Evolutionary conservation across 1,140 invertebrate species (phyloP).

Genomic region (Pseudoatta argentina): DNA sequence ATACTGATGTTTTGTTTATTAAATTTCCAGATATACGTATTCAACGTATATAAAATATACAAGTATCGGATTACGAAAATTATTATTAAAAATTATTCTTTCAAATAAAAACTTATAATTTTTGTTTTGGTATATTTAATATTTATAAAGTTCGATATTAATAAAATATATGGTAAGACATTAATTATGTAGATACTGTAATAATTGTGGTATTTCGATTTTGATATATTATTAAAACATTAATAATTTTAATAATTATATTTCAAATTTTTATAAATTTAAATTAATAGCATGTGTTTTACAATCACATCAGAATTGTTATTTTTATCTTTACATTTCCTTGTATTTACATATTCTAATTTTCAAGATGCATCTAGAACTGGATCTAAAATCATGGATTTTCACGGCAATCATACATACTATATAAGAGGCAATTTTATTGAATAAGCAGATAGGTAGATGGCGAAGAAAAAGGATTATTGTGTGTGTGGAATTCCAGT

Average conservation of each 20-base stretch:
- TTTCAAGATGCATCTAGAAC: constrained; percentile 44
- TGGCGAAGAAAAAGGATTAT: constrained; percentile 77
- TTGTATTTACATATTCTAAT: constrained; percentile 30
- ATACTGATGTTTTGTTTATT: background rate
- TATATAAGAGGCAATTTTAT: constrained; percentile 66
- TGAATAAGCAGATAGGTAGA: constrained; percentile 50
- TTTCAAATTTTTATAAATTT: background rate
- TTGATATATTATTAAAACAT: constrained; percentile 7
- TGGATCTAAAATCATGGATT: constrained; percentile 38
- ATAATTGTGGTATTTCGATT: background rate
- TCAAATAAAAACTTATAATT: background rate
- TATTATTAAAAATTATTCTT: constrained; percentile 2
- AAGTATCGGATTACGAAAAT: background rate
- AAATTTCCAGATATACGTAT: background rate
- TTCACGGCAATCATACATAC: constrained; percentile 65
- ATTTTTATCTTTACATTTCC: background rate
- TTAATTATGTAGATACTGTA: background rate
- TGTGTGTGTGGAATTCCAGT: constrained; percentile 74
- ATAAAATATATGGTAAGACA: background rate
- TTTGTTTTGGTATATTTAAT: background rate
- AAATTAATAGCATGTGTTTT: constrained; percentile 5
- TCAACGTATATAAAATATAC: background rate
- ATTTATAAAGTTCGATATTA: constrained; percentile 6
- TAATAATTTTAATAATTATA: background rate
- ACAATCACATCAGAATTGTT: background rate